Evolutionary conservation across 2,888 invertebrate species (phyloP), one percentile per base, ranked within the genome.

Genomic region (Lasius platythorax): DNA sequence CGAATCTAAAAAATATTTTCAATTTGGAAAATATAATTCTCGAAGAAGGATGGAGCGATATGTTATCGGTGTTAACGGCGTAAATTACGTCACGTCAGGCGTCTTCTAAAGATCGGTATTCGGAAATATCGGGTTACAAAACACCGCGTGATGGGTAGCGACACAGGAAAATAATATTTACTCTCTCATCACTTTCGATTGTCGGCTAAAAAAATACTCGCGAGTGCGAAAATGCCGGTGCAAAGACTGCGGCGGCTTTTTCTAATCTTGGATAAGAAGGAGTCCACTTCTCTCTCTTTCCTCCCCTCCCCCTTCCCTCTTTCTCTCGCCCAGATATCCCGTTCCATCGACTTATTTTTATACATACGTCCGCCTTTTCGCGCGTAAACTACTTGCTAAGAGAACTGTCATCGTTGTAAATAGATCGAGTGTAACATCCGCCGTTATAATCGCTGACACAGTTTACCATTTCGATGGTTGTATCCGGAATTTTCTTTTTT

Each of bases 131-230:
- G 79, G 46, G 33, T 79, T 61, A 73, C 74, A 74, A 74, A 73
- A 79, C 76, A 74, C 46, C 70, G 74, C 76, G 33, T 74, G 79
- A 79, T 33, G 46, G 58, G 58, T 73, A 73, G 33, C 58, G 74
- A 79, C 43, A 79, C 43, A 74, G 23, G 37, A 79, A 74, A 46
- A 79, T 74, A 79, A 79, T 79, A 79, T 79, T 79, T 79, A 79
- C 61, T 79, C 46, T 5, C 79, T 61, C 74, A 74, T 79, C 61
- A 61, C 33, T 79, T 61, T 79, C 74, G 74, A 72, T 79, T 61
- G 46, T 79, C 79, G 79, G 61, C 74, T 46, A 79, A 74, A 79
- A 79, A 74, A 79, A 79, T 79, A 74, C 33, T 50, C 46, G 61
- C 73, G 12, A 43, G 74, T 30, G 73, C 72, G 28, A 53, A 23